These are phyloP conservation scores for Poecilia wingei DNA, from an alignment of 2,797 vertebrate genomes.

Conservation along the genomic window DNA sequence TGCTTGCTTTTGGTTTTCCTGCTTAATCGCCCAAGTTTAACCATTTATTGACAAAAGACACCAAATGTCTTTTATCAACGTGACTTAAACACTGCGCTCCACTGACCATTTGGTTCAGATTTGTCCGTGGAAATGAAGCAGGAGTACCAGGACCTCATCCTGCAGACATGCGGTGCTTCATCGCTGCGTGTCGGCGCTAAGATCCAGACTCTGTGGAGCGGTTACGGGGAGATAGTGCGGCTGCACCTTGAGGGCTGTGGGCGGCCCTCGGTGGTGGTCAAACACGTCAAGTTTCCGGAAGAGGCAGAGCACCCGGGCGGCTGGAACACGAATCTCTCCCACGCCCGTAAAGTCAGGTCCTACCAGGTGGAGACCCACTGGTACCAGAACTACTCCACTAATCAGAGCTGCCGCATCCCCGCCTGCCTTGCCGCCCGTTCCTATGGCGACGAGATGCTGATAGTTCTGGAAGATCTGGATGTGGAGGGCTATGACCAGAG, in stretches of 20 bases:
- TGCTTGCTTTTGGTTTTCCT: neutral
- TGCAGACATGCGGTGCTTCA: slow-evolving; percentile 72
- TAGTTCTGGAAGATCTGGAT: slow-evolving; percentile 83
- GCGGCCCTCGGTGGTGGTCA: slow-evolving; percentile 77
- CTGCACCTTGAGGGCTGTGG: slow-evolving; percentile 75
- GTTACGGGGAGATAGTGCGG: slow-evolving; percentile 80
- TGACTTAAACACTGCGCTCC: neutral
- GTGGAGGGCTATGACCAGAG: slow-evolving; percentile 75
- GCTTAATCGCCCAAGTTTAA: neutral
- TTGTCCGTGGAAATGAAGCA: slow-evolving; percentile 71
- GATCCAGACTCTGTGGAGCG: slow-evolving; percentile 83
- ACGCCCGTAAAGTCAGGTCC: slow-evolving; percentile 79
- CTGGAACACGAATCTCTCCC: slow-evolving; percentile 75
- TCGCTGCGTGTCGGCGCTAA: slow-evolving; percentile 64
- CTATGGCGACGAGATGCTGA: slow-evolving; percentile 80
- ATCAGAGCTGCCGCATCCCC: slow-evolving; percentile 68
- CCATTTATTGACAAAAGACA: neutral
- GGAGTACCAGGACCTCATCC: slow-evolving; percentile 74
- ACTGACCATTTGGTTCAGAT: neutral
- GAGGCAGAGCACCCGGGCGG: slow-evolving; percentile 63
- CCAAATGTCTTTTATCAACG: neutral
- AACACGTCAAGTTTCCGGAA: slow-evolving; percentile 78
- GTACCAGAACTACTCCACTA: slow-evolving; percentile 81
- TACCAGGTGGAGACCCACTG: slow-evolving; percentile 83
- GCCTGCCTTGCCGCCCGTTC: slow-evolving; percentile 75